Conservation (phyloP, 2,797 vertebrate genomes). For the Aplochiton taeniatus region DNA sequence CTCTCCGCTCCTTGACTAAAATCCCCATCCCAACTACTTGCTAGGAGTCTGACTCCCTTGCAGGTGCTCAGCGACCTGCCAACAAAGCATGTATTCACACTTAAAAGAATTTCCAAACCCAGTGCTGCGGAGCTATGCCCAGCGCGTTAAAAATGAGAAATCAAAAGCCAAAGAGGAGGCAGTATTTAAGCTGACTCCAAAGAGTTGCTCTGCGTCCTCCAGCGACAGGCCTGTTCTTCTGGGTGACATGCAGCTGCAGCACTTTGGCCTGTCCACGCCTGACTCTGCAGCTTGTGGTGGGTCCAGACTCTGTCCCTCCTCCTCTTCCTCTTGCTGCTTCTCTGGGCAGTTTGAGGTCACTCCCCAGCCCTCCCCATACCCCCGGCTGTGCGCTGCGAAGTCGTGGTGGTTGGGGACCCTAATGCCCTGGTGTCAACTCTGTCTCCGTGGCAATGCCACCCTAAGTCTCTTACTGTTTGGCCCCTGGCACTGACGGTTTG, state of each 20-base stretch:
- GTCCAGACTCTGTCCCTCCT: slow-evolving; percentile 23
- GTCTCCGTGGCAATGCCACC: no score
- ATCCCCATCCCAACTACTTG: not conserved
- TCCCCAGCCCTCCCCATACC: not conserved
- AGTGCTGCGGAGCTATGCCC: not conserved
- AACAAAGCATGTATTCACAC: slow-evolving; percentile 5
- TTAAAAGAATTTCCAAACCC: not conserved
- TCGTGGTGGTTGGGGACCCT: slow-evolving; percentile 9
- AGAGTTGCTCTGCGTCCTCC: slow-evolving; percentile 18
- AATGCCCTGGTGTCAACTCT: not conserved
- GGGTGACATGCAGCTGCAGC: slow-evolving; percentile 61
- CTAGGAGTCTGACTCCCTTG: slow-evolving; percentile 11
- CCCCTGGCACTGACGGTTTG: no score
- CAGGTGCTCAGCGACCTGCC: slow-evolving; percentile 14
- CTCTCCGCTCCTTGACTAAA: not conserved
- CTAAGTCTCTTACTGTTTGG: no score
- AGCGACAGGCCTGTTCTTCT: slow-evolving; percentile 37
- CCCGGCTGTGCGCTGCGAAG: not conserved
- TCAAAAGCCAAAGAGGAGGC: slow-evolving; percentile 18
- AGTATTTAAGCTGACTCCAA: slow-evolving; percentile 54
- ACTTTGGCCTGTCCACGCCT: slow-evolving; percentile 42
- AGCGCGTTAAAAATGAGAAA: slow-evolving; percentile 11
- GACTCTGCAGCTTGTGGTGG: slow-evolving; percentile 48
- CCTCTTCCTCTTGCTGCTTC: no score
- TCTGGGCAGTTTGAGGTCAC: no score